Evolutionary conservation across 2,797 vertebrate species (phyloP).

Genomic region (Sarcophilus harrisii): DNA sequence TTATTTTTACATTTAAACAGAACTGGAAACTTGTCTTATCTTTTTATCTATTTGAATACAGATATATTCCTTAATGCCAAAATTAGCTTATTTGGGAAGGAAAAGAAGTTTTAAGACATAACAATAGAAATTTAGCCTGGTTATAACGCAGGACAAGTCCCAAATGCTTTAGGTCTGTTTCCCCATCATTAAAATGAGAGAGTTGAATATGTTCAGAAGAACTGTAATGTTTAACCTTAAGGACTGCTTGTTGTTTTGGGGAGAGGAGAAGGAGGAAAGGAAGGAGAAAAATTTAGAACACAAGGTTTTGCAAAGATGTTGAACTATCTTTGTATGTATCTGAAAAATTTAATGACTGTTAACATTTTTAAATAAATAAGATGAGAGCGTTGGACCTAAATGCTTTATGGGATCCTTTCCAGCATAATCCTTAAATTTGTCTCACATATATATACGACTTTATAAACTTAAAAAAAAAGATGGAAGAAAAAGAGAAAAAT

Average conservation of each 20-base stretch:
- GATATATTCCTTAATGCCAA: background rate
- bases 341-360: too few species aligned
- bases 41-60: background rate
- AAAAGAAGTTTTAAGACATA: background rate
- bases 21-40: background rate
- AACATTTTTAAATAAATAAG: background rate
- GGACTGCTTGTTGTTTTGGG: too few species aligned
- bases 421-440: background rate
- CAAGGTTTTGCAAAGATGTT: too few species aligned
- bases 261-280: too few species aligned
- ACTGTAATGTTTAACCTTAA: too few species aligned
- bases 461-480: conserved; percentile 60
- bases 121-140: background rate
- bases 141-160: background rate
- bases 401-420: background rate
- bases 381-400: background rate
- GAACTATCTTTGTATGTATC: too few species aligned
- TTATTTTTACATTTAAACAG: background rate
- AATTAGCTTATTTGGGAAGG: background rate
- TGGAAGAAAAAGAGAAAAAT: background rate
- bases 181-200: background rate
- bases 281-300: too few species aligned
- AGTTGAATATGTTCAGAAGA: too few species aligned
- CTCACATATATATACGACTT: conserved; percentile 45
- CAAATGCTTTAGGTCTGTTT: background rate